These are phyloP conservation scores for Labeo rohita DNA, from an alignment of 2,113 vertebrate genomes.

Conservation along the genomic window DNA sequence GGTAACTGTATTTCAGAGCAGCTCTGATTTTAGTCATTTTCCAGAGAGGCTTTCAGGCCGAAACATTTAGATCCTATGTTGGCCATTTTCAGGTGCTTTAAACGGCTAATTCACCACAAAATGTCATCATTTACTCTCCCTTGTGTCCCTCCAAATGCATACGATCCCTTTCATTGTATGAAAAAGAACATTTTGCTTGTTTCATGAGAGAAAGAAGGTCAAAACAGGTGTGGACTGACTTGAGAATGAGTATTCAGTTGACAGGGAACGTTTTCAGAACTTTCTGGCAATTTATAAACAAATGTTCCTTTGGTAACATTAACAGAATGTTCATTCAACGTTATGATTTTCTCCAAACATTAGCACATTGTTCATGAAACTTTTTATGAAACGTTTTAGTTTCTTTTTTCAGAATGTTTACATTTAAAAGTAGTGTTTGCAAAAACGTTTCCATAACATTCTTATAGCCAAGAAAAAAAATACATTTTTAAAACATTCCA, in stretches of 20 bases:
- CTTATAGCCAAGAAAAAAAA: no score
- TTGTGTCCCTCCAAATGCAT: not conserved
- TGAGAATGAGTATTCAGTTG: not conserved
- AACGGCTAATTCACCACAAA: not conserved
- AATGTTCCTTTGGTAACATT: no score
- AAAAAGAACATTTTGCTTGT: not conserved
- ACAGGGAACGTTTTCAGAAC: not conserved
- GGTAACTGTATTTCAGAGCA: slow-evolving; percentile 12
- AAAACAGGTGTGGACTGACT: not conserved
- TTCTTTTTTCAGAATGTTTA: no score
- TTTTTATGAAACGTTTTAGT: no score
- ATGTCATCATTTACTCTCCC: not conserved
- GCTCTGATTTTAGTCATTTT: not conserved
- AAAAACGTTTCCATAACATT: no score
- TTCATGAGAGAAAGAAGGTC: not conserved
- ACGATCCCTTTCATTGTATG: not conserved
- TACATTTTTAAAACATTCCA: no score
- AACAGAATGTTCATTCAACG: no score
- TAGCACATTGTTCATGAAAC: no score
- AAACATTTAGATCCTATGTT: not conserved
- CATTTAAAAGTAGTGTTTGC: no score
- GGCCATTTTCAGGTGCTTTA: not conserved
- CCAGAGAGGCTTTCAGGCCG: not conserved
- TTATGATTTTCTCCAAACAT: no score
- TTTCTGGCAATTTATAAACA: not conserved